phyloP scores from a whole-genome alignment of 2,113 vertebrate species.

The Cavia aperea region DNA sequence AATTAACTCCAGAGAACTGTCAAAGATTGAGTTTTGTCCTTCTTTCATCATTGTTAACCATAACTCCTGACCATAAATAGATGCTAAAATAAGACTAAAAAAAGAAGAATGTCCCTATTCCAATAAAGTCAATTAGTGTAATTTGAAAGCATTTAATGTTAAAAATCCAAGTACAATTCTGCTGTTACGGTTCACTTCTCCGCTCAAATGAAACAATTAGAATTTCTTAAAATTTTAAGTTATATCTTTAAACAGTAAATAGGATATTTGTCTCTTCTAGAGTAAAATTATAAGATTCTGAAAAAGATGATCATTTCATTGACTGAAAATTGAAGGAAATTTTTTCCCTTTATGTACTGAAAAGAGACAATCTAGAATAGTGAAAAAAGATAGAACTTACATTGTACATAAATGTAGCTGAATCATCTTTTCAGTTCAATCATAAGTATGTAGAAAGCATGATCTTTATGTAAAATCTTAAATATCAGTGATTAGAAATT shows the following conservation, averaged over 20 bases:
- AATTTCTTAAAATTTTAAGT: background rate
- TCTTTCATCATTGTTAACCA: background rate
- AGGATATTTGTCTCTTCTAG: background rate
- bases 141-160: background rate
- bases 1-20: background rate
- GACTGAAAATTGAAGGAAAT: background rate
- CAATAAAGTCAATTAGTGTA: background rate
- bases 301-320: background rate
- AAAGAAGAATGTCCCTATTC: background rate
- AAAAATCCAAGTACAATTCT: constrained; percentile 10
- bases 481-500: background rate
- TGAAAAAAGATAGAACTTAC: background rate
- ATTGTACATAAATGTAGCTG: background rate
- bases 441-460: background rate
- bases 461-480: background rate
- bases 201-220: background rate
- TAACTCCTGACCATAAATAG: background rate
- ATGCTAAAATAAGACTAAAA: background rate
- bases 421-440: background rate
- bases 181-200: background rate
- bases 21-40: background rate
- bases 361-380: background rate
- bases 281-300: background rate
- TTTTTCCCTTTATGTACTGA: background rate
- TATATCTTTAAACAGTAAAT: background rate